phyloP scores from a whole-genome alignment of 2,113 vertebrate species.

The Pelusios castaneus region DNA sequence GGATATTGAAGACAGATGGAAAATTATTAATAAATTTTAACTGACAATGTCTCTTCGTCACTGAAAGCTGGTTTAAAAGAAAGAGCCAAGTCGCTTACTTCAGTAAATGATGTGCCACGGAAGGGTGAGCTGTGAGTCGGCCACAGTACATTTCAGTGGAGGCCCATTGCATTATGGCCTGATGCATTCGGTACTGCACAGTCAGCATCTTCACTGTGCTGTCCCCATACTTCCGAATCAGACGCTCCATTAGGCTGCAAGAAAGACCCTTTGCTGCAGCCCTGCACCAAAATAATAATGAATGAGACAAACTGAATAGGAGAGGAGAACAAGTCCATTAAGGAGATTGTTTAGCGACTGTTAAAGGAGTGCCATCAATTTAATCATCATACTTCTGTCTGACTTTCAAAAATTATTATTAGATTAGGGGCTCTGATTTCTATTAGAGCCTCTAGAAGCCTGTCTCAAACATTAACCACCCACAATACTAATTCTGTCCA shows the following conservation, averaged over 20 bases:
- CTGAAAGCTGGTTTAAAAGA: not conserved
- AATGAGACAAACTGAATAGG: not conserved
- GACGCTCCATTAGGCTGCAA: constrained; percentile 93
- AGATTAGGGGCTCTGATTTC: not conserved
- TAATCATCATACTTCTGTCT: not conserved
- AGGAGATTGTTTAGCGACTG: not conserved
- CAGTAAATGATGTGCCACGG: constrained; percentile 87
- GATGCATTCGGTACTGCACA: constrained; percentile 96
- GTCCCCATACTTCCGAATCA: constrained; percentile 75
- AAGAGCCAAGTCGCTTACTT: constrained; percentile 76
- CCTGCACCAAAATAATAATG: constrained; percentile 56
- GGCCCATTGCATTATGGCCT: constrained; percentile 90
- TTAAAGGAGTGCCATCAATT: not conserved
- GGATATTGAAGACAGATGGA: not conserved
- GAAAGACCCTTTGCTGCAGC: constrained; percentile 88
- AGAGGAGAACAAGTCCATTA: not conserved
- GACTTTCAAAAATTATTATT: not conserved
- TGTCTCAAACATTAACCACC: not conserved
- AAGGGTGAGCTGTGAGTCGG: constrained; percentile 85
- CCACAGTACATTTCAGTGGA: constrained; percentile 89
- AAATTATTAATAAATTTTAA: rapidly evolving
- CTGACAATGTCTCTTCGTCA: not conserved
- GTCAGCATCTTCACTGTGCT: constrained; percentile 84
- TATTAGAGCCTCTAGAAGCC: not conserved
- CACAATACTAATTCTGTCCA: not conserved